Conservation (phyloP, 2,888 invertebrate genomes). For the Megaustenia siamemsis region DNA sequence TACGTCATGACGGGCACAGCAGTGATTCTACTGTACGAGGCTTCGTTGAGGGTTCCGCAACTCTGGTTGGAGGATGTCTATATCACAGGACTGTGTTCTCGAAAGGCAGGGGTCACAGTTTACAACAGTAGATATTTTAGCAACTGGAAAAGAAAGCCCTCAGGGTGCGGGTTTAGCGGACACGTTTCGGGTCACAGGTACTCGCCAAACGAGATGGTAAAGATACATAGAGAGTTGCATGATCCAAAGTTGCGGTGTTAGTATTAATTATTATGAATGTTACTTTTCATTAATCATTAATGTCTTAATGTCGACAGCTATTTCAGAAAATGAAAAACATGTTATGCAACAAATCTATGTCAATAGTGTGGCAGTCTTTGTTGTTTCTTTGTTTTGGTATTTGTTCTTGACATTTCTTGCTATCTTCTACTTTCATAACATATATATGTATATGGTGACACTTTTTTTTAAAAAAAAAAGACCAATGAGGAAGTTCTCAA, state of each 20-base stretch:
- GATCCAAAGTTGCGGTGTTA: constrained; percentile 33
- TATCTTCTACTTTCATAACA: too few relatives aligned
- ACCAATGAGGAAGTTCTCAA: too few relatives aligned
- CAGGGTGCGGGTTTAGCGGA: constrained; percentile 64
- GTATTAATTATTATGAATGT: too few relatives aligned
- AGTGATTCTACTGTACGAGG: constrained; percentile 86
- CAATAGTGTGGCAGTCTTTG: too few relatives aligned
- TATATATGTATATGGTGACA: too few relatives aligned
- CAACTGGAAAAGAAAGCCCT: constrained; percentile 57
- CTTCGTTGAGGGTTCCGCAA: constrained; percentile 87
- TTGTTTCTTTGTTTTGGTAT: too few relatives aligned
- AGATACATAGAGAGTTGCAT: constrained; percentile 58
- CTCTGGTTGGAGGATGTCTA: constrained; percentile 94
- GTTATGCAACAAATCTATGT: too few relatives aligned
- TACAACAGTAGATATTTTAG: constrained; percentile 64
- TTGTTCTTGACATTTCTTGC: too few relatives aligned
- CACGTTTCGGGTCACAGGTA: constrained; percentile 67
- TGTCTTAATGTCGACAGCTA: too few relatives aligned
- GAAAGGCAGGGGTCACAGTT: constrained; percentile 83
- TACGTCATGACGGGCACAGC: constrained; percentile 90
- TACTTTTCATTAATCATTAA: too few relatives aligned
- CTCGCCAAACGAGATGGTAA: constrained; percentile 59
- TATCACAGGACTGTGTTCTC: constrained; percentile 92
- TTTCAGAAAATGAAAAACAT: too few relatives aligned
- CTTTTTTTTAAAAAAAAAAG: too few relatives aligned